Evolutionary conservation across 2,797 vertebrate genomes (phyloP).

Genomic region (Poeciliopsis paucimaculata): DNA sequence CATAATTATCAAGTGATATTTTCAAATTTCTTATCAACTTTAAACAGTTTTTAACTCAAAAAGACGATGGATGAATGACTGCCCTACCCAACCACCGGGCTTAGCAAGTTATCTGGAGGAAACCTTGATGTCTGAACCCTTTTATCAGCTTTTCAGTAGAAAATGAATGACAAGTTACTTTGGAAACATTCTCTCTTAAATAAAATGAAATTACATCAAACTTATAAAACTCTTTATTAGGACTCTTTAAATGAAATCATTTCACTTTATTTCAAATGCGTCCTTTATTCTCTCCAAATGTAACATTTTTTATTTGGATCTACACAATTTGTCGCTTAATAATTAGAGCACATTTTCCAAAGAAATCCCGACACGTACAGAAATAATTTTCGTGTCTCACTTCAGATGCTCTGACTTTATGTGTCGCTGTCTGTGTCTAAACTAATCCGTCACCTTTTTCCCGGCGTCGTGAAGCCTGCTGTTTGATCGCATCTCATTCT

Average conservation of each 20-base stretch:
- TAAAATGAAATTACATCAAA: background rate
- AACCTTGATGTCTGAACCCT: too few species aligned
- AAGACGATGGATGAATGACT: too few species aligned
- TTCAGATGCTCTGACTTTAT: background rate
- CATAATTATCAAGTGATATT: too few species aligned
- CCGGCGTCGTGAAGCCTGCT: background rate
- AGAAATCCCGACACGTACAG: background rate
- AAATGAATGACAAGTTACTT: background rate
- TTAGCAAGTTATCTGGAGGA: too few species aligned
- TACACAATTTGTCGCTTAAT: background rate
- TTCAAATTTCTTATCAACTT: too few species aligned
- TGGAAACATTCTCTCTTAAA: background rate
- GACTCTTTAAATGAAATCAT: too few species aligned
- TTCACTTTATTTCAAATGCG: too few species aligned
- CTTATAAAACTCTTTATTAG: too few species aligned
- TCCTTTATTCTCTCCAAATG: too few species aligned
- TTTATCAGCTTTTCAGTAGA: background rate
- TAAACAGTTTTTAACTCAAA: too few species aligned
- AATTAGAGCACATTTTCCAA: background rate
- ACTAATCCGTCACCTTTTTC: background rate
- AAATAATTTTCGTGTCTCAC: background rate
- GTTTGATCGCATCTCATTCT: conserved; percentile 1
- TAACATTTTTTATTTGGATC: background rate
- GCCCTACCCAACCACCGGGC: too few species aligned
- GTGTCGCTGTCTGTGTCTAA: background rate